Percentiles rank a stretch among this genome's conserved stretches.
Conservation (phyloP, 2,113 vertebrate genomes). For the Madoqua kirkii region DNA sequence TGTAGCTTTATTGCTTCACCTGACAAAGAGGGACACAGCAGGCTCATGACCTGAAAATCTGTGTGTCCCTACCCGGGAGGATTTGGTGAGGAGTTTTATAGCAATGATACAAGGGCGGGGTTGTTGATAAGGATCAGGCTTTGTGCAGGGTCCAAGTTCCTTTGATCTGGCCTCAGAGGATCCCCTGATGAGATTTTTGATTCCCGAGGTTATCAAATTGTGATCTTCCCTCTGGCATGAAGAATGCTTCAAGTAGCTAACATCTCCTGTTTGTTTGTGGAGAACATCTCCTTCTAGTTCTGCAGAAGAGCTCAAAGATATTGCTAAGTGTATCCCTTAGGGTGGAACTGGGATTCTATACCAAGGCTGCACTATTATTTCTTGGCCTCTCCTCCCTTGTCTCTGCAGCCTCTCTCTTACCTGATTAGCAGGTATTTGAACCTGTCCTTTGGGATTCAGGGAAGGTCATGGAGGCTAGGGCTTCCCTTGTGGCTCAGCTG, state of each 20-base stretch:
- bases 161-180: neutral
- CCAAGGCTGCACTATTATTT: neutral
- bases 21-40: neutral
- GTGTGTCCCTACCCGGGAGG: neutral
- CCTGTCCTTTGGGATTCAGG: neutral
- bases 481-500: no score
- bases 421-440: neutral
- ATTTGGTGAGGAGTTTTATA: neutral
- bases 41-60: neutral
- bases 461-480: neutral
- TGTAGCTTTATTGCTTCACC: neutral
- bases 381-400: neutral
- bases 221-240: neutral
- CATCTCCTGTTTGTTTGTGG: neutral
- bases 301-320: neutral
- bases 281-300: neutral
- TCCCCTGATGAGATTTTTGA: neutral
- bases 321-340: neutral
- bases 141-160: neutral
- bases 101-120: neutral
- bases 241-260: neutral
- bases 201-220: neutral
- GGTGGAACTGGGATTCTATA: no score
- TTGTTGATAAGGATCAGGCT: neutral
- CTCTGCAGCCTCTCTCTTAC: neutral